Evolutionary conservation across 2,797 vertebrate genomes (phyloP), one percentile per base, ranked within the genome.

Genomic region (Otolemur crassicaudatus): DNA sequence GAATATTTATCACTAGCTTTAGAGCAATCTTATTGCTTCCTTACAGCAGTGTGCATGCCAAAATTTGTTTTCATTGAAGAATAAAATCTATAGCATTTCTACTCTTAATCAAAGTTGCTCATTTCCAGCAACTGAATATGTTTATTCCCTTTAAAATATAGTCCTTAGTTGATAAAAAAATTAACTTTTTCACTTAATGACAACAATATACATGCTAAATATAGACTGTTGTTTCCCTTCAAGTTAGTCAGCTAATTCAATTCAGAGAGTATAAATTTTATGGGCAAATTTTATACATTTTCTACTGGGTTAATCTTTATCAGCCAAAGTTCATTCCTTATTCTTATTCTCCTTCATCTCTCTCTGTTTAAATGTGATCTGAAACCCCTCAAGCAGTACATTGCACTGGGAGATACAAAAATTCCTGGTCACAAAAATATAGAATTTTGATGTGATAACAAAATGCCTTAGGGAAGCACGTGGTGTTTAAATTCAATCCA

Each of bases 1-100:
- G 95, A 98, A 98, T 98, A 98, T 98, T 98, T 98, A 98, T 97
- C 88, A 97, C 37, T 95, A 97, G 94, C 81, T 97, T 95, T 92
- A 91, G 76, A 98, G 88, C 25, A 94, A 90, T 83, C 93, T 7
- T 58, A 98, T 97, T 97, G 84, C 72, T 84, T 10, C 69, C 92
- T 63, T 43, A 86, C 84, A 93, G 43, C 2, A 77, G 37, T 97
- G 94, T 97, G 86, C 91, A 86, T 94, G 95, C 37, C 14, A 97
- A 79, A 77, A 69, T 97, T 96, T 98, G 16, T 86, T 97, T 97
- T 91, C 94, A 58, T 46, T 22, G 91, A 97, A 92, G 79, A 95
- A 93, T 87, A 96, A 97, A 98, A 72, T 92, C 31, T 80, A 61
- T 81, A 95, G 3, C 60, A 97, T 98, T 97, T 96, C 29, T 58